These are phyloP conservation scores for Perccottus glenii DNA, from an alignment of 2,113 vertebrate species.

Conservation along the genomic window DNA sequence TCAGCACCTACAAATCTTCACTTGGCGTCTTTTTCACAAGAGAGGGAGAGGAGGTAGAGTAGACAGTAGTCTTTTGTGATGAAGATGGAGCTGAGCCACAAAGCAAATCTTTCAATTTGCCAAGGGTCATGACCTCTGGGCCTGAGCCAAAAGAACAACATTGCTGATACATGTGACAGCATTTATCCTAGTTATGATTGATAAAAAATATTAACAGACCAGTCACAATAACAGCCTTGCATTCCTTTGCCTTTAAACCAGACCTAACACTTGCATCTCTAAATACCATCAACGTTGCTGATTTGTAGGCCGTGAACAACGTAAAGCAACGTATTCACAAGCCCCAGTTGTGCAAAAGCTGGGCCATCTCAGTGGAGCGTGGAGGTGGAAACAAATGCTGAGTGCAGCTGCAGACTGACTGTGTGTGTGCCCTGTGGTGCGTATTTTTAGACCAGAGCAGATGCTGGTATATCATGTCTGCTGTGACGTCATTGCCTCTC, in stretches of 20 bases:
- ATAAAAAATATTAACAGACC: too few relatives aligned
- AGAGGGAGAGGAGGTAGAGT: too few relatives aligned
- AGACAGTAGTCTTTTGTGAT: too few relatives aligned
- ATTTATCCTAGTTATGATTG: too few relatives aligned
- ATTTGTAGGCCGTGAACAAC: slow-evolving; percentile 37
- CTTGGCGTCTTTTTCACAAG: too few relatives aligned
- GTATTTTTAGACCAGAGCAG: slow-evolving; percentile 80
- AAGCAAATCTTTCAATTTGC: too few relatives aligned
- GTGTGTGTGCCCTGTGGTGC: slow-evolving; percentile 67
- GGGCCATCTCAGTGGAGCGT: slow-evolving; percentile 59
- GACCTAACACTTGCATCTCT: neutral
- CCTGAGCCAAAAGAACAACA: too few relatives aligned
- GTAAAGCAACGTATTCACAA: slow-evolving; percentile 51
- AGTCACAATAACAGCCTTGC: neutral
- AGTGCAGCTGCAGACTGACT: slow-evolving; percentile 72
- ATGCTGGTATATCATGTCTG: slow-evolving; percentile 77
- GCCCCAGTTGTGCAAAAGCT: slow-evolving; percentile 65
- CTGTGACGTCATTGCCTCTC: slow-evolving; percentile 68
- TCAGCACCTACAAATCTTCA: too few relatives aligned
- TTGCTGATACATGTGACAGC: too few relatives aligned
- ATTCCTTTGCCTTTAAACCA: neutral
- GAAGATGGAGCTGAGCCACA: too few relatives aligned
- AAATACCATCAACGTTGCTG: slow-evolving; percentile 24
- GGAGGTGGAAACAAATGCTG: slow-evolving; percentile 72
- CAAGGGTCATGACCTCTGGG: too few relatives aligned